Evolutionary conservation across 2,797 vertebrate genomes (phyloP).

Genomic region (Phoeniculus purpureus): DNA sequence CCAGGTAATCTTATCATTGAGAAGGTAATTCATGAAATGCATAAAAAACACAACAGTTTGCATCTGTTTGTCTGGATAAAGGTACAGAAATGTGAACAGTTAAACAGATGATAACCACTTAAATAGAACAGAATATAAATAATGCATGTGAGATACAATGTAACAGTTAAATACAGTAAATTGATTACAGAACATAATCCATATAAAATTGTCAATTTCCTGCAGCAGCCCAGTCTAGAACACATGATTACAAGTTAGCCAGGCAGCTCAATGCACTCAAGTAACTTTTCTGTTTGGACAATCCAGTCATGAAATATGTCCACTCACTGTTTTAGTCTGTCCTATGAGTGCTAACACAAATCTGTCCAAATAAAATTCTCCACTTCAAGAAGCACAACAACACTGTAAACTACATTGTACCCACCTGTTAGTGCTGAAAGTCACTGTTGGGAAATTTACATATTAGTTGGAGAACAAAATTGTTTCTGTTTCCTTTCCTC

Average conservation of each 20-base stretch:
- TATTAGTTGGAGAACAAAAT: background rate
- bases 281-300: background rate
- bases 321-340: background rate
- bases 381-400: background rate
- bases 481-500: background rate
- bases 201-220: background rate
- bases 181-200: too few relatives aligned
- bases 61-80: background rate
- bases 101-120: background rate
- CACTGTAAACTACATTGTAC: rapidly evolving
- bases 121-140: too few relatives aligned
- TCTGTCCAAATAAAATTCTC: background rate
- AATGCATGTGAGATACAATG: too few relatives aligned
- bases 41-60: background rate
- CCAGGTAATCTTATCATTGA: background rate
- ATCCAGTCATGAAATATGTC: background rate
- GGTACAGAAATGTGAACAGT: background rate
- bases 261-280: background rate
- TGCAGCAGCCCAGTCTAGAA: background rate
- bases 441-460: background rate
- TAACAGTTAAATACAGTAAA: too few relatives aligned
- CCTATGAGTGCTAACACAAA: background rate
- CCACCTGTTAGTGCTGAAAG: background rate
- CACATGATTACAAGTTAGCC: background rate
- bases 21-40: background rate